Base-by-base conservation (phyloP, 2,888 invertebrate species). In the Zele albiditarsus region DNA sequence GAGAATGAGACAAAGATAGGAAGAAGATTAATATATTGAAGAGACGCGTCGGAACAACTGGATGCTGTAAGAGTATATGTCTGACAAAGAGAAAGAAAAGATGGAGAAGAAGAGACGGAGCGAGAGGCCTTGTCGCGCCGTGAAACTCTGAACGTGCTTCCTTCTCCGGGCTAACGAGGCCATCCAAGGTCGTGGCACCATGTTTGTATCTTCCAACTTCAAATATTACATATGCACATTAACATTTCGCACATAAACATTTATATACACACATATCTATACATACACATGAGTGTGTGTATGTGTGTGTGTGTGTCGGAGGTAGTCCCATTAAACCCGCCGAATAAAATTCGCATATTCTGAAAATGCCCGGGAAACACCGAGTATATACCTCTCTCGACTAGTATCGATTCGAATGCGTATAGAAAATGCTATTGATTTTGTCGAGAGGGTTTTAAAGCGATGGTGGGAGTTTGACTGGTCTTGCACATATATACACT, bases 381-480 rank as follows among this genome's bases (percentile, higher is more conserved):
- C n/a, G 23, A 53, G n/a, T 46, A 46, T 46, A 53, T 79, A 76
- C 75, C 80, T 80, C 79, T 82, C 80, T 38, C 78, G 80, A 78
- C 77, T 78, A 76, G 74, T 84, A 85, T 85, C 84, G 86, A 85
- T 84, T 80, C 79, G 82, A 84, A 82, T 83, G 85, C 83, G 84
- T 84, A 28, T 28, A 83, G 82, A 84, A 84, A 85, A 85, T 85
- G 80, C 81, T 84, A 85, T 85, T 83, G 85, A 85, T 85, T 85
- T 79, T 74, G 80, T 67, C 69, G 82, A 62, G 70, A 71, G 71
- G 62, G 67, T 62, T 60, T 28, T 60, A 27, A 60, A 60, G 27
- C 60, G 12, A 60, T 60, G 60, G 28, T 60, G 60, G 57, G 60
- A 27, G 60, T 27, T 60, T 60, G n/a, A 27, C 14, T 60, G 27